A percentile compares a stretch with the other conserved stretches of the same genome.
phyloP scores from a whole-genome alignment of 2,888 invertebrate genomes.

The Scaeva pyrastri region DNA sequence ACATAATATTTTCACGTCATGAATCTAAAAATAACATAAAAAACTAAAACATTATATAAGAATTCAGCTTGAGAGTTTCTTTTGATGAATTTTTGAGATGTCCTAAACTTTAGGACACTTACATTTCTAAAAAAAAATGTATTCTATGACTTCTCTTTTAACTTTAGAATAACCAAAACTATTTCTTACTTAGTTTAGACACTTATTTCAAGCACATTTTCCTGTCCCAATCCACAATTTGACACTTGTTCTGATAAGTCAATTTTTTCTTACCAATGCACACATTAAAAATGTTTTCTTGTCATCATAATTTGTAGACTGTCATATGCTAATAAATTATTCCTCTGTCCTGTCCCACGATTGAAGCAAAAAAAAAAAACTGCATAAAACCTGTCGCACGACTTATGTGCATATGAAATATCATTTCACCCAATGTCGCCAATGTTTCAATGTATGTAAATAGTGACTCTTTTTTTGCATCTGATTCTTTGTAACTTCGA shows the following conservation, averaged over 20 bases:
- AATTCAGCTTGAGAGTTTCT: too few relatives aligned
- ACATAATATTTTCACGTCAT: too few relatives aligned
- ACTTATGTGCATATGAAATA: constrained; percentile 67
- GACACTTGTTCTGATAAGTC: background rate
- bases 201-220: too few relatives aligned
- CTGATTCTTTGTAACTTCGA: constrained; percentile 34
- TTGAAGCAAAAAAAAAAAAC: background rate
- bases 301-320: constrained; percentile 45
- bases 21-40: too few relatives aligned
- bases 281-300: constrained; percentile 18
- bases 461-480: background rate
- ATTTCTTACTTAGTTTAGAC: too few relatives aligned
- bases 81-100: too few relatives aligned
- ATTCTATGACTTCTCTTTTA: too few relatives aligned
- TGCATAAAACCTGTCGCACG: constrained; percentile 67
- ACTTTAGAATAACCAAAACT: too few relatives aligned
- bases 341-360: constrained; percentile 23
- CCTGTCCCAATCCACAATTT: too few relatives aligned
- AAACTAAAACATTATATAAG: too few relatives aligned
- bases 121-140: too few relatives aligned
- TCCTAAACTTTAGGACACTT: too few relatives aligned
- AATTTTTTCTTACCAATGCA: background rate
- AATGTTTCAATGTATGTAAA: constrained; percentile 1
- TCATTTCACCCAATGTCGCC: constrained; percentile 52
- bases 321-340: constrained; percentile 41